Evolutionary conservation across 2,797 vertebrate species (phyloP), one percentile per base, ranked within the genome.

Genomic region (Sebastes paucispinis): DNA sequence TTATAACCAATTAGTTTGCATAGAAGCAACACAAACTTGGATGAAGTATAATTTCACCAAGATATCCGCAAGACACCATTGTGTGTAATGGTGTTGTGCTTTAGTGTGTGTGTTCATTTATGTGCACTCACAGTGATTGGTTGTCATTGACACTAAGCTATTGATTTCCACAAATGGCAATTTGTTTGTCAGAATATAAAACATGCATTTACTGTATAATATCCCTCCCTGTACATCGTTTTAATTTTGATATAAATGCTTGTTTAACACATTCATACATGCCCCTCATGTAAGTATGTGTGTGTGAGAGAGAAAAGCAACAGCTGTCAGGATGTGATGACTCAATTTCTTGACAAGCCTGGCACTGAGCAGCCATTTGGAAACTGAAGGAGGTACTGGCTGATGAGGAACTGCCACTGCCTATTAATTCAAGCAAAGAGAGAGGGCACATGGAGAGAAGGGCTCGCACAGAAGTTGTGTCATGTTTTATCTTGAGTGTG

Each of bases 281-380:
- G 62, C 73, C 69, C 32, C 32, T 83, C 67, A 10, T 69, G 27
- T 66, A 22, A 22, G 80, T 73, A 73, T 43, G 39, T 55, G 75
- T 31, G 47, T 2, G 27, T 2, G 67, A 70, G 82, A 70, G 87
- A 72, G 77, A 79, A 77, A 80, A 81, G 79, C 77, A 90, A 81
- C 91, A 89, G 89, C 90, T 90, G 88, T 93, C 93, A 88, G 84
- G 72, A 83, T 90, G 83, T 89, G 92, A 94, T 88, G 92, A 86
- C 90, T 94, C 88, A 91, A 92, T 94, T 88, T 90, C 87, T 83
- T 91, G 92, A 93, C 89, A 88, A 79, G 87, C 69, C 83, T 91
- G 91, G 90, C 92, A 91, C 87, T 71, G 88, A 91, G 89, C 85
- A 89, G 88, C 82, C 87, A 85, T 91, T 93, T 90, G 87, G 86